These are phyloP conservation scores for Calyptommatus sinebrachiatus DNA, from an alignment of 2,113 vertebrate species.

Conservation along the genomic window DNA sequence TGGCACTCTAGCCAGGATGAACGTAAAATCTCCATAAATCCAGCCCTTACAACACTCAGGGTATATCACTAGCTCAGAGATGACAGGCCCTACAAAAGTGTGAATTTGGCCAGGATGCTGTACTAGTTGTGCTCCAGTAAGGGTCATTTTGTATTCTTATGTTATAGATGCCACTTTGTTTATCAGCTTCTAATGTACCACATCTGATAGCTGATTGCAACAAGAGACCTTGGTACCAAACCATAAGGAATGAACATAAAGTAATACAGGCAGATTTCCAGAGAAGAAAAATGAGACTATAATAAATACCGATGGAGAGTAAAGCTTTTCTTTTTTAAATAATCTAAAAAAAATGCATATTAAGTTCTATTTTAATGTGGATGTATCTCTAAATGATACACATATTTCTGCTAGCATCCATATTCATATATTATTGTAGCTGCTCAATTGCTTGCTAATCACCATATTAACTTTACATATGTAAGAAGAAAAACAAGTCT, in stretches of 20 bases:
- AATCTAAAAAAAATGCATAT: neutral
- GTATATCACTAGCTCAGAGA: no score
- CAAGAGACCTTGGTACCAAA: neutral
- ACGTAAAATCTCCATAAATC: no score
- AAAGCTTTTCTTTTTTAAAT: neutral
- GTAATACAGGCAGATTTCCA: neutral
- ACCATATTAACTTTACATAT: constrained; percentile 25
- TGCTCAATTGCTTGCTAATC: constrained; percentile 10
- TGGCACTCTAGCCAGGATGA: no score
- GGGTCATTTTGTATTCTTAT: no score
- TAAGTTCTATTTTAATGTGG: neutral
- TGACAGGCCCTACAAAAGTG: no score
- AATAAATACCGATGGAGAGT: neutral
- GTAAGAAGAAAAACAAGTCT: constrained; percentile 38
- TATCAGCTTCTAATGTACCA: no score
- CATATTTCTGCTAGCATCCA: neutral
- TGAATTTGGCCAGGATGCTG: no score
- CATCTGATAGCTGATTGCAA: neutral
- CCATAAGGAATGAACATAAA: neutral
- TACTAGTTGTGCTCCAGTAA: no score
- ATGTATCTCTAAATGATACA: neutral
- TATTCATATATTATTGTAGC: constrained; percentile 17
- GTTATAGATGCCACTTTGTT: no score
- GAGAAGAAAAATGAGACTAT: neutral
- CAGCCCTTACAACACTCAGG: no score